Conservation (phyloP, 2,888 invertebrate species). For the Andrena flavipes region DNA sequence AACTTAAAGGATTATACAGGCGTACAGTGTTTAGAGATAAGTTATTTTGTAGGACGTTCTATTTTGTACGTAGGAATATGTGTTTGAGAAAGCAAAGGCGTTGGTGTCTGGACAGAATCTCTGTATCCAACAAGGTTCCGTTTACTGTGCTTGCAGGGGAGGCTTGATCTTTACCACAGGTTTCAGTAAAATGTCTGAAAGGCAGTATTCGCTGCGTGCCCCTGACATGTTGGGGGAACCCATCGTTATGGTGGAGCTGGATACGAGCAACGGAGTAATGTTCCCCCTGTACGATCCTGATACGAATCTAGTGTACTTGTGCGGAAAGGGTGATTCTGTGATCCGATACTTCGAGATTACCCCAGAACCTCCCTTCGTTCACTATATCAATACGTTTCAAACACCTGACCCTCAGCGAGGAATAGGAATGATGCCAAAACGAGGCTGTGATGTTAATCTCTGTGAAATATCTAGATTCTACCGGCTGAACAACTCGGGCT, state of each 20-base stretch:
- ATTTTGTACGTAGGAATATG: constrained; percentile 29
- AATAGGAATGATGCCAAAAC: constrained; percentile 98
- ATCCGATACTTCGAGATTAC: constrained; percentile 98
- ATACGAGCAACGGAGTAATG: constrained; percentile 98
- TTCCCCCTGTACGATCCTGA: constrained; percentile 98
- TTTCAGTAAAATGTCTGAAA: constrained; percentile 98
- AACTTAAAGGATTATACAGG: constrained; percentile 14
- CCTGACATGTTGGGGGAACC: constrained; percentile 95
- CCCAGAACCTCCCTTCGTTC: constrained; percentile 96
- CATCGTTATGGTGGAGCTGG: constrained; percentile 96
- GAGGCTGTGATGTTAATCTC: constrained; percentile 96
- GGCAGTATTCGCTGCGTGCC: constrained; percentile 97
- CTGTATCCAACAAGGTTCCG: constrained; percentile 49
- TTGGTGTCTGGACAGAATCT: constrained; percentile 14
- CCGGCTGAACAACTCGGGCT: constrained; percentile 96
- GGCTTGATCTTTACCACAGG: constrained; percentile 86
- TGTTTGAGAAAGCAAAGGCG: constrained; percentile 2
- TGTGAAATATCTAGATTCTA: constrained; percentile 99
- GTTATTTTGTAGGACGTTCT: constrained; percentile 39
- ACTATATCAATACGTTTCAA: constrained; percentile 98
- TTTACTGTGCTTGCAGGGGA: constrained; percentile 78
- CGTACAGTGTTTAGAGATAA: constrained; percentile 15
- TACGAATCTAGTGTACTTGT: constrained; percentile 96
- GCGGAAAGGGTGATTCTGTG: constrained; percentile 99
- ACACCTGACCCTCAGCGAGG: constrained; percentile 99